Base-by-base conservation (phyloP, 2,888 invertebrate species). In the Perdita meconis region DNA sequence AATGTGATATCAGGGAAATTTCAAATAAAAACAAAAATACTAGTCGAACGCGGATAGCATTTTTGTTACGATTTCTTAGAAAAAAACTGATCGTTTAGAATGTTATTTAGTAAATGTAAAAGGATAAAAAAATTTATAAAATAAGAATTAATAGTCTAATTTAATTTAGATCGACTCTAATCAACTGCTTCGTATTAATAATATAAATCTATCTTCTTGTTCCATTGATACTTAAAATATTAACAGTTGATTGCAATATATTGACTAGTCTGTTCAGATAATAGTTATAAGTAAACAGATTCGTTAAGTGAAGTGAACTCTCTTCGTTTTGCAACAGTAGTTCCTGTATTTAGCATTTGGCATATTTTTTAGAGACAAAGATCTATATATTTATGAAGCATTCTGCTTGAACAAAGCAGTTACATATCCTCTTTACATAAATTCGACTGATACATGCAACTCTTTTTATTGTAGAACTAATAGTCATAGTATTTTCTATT, bases 401-500 rank as follows among this genome's bases (percentile, higher is more conserved):
- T 64, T 64, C 36, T 68, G 24, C 36, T 57, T 44, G 16, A 1
- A 61, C 69, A 63, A 60, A 42, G 36, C 44, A 69, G 5, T 44
- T 67, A 67, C 63, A 78, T 78, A 74, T 74, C 65, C 51, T 44
- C 44, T 44, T 78, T 77, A 60, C 22, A 56, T 16, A 53, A 56
- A 16, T 34, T 70, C 38, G 44, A 57, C 36, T 69, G 42, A 34
- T 19, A 51, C 22, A 70, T 30, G 55, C 44, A 38, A 59, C 26
- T 26, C 19, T 22, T 42, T 47, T 53, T 51, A 65, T 53, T 26
- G 36, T 42, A 61, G 26, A 51, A 68, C 12, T 42, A 16, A 68
- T n/a, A 36, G 44, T 69, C 42, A 22, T 38, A 51, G 6, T 59
- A 63, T 70, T 47, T 57, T 42, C 5, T 26, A 42, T n/a, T 59